A percentile compares a stretch with the other conserved stretches of the same genome.
phyloP scores from a whole-genome alignment of 92 coral and sea anemone genomes.

The Zoanthus sansibaricus region DNA sequence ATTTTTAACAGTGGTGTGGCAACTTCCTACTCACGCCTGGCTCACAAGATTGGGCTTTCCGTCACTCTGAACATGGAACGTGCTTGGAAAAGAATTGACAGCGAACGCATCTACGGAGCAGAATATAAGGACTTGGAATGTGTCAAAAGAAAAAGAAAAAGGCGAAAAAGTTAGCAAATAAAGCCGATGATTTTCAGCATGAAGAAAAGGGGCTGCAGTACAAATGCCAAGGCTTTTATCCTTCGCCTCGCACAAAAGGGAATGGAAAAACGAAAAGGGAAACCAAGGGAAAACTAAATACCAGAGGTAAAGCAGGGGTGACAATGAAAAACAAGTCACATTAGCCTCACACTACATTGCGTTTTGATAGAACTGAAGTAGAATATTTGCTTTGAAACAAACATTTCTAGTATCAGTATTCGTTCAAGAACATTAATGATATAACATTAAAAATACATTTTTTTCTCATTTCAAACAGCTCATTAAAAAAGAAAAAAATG shows the following conservation, averaged over 20 bases:
- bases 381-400: neutral
- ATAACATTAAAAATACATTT: too few species aligned
- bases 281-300: neutral
- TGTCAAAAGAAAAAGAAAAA: neutral
- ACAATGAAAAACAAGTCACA: neutral
- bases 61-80: slow-evolving; percentile 23
- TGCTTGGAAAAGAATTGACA: slow-evolving; percentile 51
- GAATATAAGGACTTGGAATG: slow-evolving; percentile 37
- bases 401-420: neutral
- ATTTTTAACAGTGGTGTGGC: slow-evolving; percentile 63
- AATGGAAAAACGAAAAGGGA: neutral
- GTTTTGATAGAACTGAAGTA: neutral
- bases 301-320: neutral
- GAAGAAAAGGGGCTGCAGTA: neutral
- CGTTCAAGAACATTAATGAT: neutral
- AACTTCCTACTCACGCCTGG: slow-evolving; percentile 22
- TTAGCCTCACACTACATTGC: neutral
- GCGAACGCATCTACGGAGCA: slow-evolving; percentile 11
- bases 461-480: neutral
- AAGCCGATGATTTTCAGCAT: neutral
- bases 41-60: slow-evolving; percentile 39
- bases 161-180: neutral
- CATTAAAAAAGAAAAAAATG: neutral
- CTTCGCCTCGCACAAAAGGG: neutral
- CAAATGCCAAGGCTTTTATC: neutral